Percentiles rank a stretch among this genome's conserved stretches.
Conservation (phyloP, 1,140 invertebrate species). For the Ridgeia piscesae region DNA sequence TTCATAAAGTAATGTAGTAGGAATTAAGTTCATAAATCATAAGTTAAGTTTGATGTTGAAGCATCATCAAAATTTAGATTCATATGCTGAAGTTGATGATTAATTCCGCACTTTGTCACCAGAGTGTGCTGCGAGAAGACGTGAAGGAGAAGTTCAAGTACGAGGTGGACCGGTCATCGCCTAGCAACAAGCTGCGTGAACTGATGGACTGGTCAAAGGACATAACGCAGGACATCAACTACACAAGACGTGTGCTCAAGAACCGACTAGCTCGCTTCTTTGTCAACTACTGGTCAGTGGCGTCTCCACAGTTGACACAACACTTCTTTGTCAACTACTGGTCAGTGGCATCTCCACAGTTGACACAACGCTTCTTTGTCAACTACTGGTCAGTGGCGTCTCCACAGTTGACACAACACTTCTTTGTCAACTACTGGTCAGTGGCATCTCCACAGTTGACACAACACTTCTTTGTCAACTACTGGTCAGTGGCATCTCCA, state of each 20-base stretch:
- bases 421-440: constrained; percentile 31
- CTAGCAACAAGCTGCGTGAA: constrained; percentile 53
- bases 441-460: neutral
- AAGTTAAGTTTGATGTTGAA: neutral
- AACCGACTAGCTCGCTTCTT: constrained; percentile 26
- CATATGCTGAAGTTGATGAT: neutral
- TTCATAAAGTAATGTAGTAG: too few species aligned
- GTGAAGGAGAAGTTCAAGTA: constrained; percentile 56
- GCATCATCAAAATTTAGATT: neutral
- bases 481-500: constrained; percentile 18
- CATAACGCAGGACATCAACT: constrained; percentile 54
- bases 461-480: constrained; percentile 29
- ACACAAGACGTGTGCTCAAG: constrained; percentile 42
- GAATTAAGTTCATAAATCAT: too few species aligned
- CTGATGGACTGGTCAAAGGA: constrained; percentile 55
- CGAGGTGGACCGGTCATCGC: constrained; percentile 52
- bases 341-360: neutral
- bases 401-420: neutral
- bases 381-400: constrained; percentile 26
- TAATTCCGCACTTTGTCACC: neutral
- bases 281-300: constrained; percentile 27
- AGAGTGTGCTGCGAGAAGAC: constrained; percentile 54
- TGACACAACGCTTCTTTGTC: constrained; percentile 26
- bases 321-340: neutral
- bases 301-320: neutral